Percentiles rank a stretch among this genome's conserved stretches.
phyloP scores from a whole-genome alignment of 2,797 vertebrate species.

The Onychomys torridus region DNA sequence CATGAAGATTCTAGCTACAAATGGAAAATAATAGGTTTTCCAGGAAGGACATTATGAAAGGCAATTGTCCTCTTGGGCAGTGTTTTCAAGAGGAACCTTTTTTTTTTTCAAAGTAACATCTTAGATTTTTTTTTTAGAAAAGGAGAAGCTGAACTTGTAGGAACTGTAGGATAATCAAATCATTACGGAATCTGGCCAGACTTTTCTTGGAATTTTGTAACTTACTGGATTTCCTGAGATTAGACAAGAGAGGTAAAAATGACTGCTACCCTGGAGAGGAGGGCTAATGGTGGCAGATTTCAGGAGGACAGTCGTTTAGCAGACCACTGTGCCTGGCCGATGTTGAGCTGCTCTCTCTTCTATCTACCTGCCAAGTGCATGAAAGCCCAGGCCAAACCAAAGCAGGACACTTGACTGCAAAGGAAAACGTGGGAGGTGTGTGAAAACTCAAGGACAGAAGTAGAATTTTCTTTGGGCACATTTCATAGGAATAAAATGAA shows the following conservation, averaged over 20 bases:
- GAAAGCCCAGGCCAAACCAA: neutral
- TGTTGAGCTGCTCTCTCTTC: neutral
- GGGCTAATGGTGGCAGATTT: slow-evolving; percentile 35
- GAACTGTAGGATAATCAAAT: slow-evolving; percentile 37
- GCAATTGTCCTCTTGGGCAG: slow-evolving; percentile 46
- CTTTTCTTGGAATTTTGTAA: slow-evolving; percentile 43
- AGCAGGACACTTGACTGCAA: neutral
- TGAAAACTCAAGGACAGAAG: neutral
- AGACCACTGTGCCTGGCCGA: neutral
- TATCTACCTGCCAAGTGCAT: neutral
- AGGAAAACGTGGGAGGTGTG: neutral
- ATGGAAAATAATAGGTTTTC: slow-evolving; percentile 72
- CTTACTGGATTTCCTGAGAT: slow-evolving; percentile 39
- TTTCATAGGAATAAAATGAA: slow-evolving; percentile 44
- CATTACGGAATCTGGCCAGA: slow-evolving; percentile 28
- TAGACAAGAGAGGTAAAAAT: slow-evolving; percentile 53
- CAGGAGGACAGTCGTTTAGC: neutral
- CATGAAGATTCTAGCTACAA: slow-evolving; percentile 70
- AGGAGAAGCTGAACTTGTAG: slow-evolving; percentile 55
- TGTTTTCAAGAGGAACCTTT: slow-evolving; percentile 47
- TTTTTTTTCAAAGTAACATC: neutral
- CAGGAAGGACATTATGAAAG: slow-evolving; percentile 68
- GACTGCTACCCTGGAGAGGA: neutral
- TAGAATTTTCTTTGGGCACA: slow-evolving; percentile 17
- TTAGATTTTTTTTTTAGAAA: slow-evolving; percentile 40